A percentile compares a stretch with the other conserved stretches of the same genome.
phyloP scores from a whole-genome alignment of 2,888 invertebrate species.

The Orthonevra nobilis region DNA sequence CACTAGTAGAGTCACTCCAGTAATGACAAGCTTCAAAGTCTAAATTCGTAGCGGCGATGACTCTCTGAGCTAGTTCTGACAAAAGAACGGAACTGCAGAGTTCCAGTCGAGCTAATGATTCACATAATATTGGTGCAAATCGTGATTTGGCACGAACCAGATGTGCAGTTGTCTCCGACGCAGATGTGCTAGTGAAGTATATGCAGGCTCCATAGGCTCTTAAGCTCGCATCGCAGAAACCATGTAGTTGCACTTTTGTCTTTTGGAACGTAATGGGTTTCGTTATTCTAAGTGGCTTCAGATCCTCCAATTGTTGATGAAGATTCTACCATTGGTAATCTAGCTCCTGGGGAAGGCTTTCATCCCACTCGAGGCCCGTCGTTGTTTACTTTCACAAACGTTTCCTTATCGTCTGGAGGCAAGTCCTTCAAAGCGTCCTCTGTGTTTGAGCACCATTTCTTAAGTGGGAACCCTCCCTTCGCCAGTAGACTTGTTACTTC shows the following conservation, averaged over 20 bases:
- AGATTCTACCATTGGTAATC: slow-evolving; percentile 27
- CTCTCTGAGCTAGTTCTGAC: slow-evolving; percentile 59
- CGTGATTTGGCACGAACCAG: slow-evolving; percentile 41
- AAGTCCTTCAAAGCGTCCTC: neutral
- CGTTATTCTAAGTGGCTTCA: too few species aligned
- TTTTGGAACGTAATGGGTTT: too few species aligned
- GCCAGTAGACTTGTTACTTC: neutral
- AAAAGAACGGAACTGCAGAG: slow-evolving; percentile 73
- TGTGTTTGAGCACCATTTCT: slow-evolving; percentile 9
- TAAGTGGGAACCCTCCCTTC: neutral
- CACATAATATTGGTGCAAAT: slow-evolving; percentile 32
- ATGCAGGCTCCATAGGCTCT: slow-evolving; percentile 8
- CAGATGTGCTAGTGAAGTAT: too few species aligned
- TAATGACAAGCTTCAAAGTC: slow-evolving; percentile 28
- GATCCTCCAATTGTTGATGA: neutral
- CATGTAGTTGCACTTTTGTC: slow-evolving; percentile 48
- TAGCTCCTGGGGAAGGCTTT: slow-evolving; percentile 25
- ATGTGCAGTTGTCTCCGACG: too few species aligned
- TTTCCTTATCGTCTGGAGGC: neutral
- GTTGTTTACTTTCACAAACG: neutral
- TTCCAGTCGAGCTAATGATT: slow-evolving; percentile 71
- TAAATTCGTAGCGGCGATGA: slow-evolving; percentile 29
- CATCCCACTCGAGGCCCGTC: slow-evolving; percentile 41
- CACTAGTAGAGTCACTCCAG: slow-evolving; percentile 70
- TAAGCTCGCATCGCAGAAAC: slow-evolving; percentile 46